Percentiles rank a stretch among this genome's conserved stretches.
Conservation (phyloP, 2,113 vertebrate genomes). For the Microcebus lehilahytsara region DNA sequence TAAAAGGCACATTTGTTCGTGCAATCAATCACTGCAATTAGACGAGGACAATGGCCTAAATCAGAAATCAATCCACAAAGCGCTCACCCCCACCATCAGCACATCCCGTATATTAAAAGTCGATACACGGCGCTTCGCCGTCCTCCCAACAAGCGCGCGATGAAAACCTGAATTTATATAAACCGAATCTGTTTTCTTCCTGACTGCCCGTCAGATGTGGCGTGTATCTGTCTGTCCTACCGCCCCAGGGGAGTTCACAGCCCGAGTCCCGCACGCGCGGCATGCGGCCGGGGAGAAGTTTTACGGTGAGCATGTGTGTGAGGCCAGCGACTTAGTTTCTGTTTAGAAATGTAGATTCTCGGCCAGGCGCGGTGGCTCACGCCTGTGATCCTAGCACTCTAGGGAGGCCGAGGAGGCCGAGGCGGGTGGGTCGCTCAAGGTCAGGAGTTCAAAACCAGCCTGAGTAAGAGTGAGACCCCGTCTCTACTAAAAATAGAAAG, state of each 20-base stretch:
- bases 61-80: not conserved
- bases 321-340: not conserved
- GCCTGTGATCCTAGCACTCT: no score
- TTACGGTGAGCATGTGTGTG: not conserved
- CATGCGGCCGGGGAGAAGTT: not conserved
- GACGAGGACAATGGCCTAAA: not conserved
- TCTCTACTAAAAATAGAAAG: no score
- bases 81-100: not conserved
- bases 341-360: not conserved
- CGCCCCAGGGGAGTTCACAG: not conserved
- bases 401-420: no score
- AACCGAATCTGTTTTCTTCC: not conserved
- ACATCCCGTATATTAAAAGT: fast-evolving
- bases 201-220: fast-evolving
- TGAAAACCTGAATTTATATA: not conserved
- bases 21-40: not conserved
- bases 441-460: no score
- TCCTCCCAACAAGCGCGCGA: fast-evolving
- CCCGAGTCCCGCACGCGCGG: fast-evolving
- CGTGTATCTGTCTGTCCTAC: fast-evolving
- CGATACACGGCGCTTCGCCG: not conserved
- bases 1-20: not conserved
- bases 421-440: no score
- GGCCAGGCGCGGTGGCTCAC: no score
- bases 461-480: no score